Conservation (phyloP, 2,113 vertebrate genomes). For the Eleginops maclovinus region DNA sequence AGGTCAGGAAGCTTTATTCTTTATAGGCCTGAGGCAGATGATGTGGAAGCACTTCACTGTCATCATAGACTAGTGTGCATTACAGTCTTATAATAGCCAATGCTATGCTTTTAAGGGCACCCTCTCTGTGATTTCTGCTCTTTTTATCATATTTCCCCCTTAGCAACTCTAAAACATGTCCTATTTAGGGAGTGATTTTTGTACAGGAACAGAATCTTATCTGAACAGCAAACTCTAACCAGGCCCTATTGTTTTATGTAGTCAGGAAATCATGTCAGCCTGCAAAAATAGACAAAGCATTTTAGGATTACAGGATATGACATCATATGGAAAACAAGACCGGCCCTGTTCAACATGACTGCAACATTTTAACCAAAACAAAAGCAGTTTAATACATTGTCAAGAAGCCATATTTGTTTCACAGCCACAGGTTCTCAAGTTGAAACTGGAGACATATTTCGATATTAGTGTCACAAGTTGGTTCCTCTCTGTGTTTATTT, state of each 20-base stretch:
- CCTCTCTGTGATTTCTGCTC: not conserved
- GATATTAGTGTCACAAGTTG: not conserved
- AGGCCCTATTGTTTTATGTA: slow-evolving; percentile 66
- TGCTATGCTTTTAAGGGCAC: slow-evolving; percentile 20
- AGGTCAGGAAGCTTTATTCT: slow-evolving; percentile 36
- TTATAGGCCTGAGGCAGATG: slow-evolving; percentile 6
- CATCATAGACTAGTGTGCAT: slow-evolving; percentile 1
- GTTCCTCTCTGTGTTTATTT: not conserved
- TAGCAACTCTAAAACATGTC: slow-evolving; percentile 15
- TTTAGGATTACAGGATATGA: slow-evolving; percentile 71
- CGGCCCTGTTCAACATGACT: not conserved
- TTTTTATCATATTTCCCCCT: not conserved
- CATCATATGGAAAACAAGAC: slow-evolving; percentile 49
- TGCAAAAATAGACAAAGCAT: slow-evolving; percentile 69
- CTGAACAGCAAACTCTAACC: slow-evolving; percentile 49
- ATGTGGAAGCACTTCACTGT: slow-evolving; percentile 12
- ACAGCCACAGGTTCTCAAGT: not conserved
- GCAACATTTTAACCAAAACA: slow-evolving; percentile 29
- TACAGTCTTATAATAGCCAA: slow-evolving; percentile 1
- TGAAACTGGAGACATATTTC: not conserved
- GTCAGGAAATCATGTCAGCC: slow-evolving; percentile 63
- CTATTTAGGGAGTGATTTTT: slow-evolving; percentile 45
- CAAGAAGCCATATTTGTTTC: not conserved
- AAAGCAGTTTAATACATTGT: not conserved
- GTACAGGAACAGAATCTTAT: slow-evolving; percentile 57